Conservation (phyloP, 2,113 vertebrate species). For the Takifugu flavidus region DNA sequence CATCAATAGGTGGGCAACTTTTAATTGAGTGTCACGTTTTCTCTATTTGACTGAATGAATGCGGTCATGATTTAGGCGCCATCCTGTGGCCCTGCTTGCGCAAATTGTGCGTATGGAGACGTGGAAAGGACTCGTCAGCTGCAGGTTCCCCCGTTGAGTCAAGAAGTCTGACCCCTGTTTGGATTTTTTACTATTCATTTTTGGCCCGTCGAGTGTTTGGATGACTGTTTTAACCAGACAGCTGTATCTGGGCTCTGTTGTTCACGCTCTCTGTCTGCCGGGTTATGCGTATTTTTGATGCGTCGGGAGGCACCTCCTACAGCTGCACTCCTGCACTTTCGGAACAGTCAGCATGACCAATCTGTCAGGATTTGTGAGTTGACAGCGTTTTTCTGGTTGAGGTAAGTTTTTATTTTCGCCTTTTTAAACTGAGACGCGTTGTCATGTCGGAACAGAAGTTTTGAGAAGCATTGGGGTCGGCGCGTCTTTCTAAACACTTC, state of each 20-base stretch:
- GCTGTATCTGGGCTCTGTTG: not conserved
- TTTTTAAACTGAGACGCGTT: not conserved
- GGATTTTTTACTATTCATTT: not conserved
- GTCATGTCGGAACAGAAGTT: too few relatives aligned
- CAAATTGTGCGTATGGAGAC: not conserved
- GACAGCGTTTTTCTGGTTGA: slow-evolving; percentile 4
- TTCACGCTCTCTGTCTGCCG: not conserved
- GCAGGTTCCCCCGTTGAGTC: slow-evolving; percentile 3
- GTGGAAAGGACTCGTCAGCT: not conserved
- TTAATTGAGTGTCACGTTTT: too few relatives aligned
- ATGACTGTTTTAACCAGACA: not conserved
- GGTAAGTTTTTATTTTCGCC: slow-evolving; percentile 46
- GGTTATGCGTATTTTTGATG: not conserved
- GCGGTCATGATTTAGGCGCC: slow-evolving; percentile 14
- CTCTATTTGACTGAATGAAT: too few relatives aligned
- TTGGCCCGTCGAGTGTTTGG: accelerated
- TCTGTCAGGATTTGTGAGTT: slow-evolving; percentile 42
- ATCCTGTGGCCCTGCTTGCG: slow-evolving; percentile 2
- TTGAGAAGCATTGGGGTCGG: too few relatives aligned
- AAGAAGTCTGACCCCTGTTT: not conserved
- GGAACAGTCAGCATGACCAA: slow-evolving; percentile 32
- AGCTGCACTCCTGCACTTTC: not conserved
- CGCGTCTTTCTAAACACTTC: too few relatives aligned
- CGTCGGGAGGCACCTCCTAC: slow-evolving; percentile 45
- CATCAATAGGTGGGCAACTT: too few relatives aligned